Conservation (phyloP, 2,888 invertebrate genomes). For the Gibbula magus region DNA sequence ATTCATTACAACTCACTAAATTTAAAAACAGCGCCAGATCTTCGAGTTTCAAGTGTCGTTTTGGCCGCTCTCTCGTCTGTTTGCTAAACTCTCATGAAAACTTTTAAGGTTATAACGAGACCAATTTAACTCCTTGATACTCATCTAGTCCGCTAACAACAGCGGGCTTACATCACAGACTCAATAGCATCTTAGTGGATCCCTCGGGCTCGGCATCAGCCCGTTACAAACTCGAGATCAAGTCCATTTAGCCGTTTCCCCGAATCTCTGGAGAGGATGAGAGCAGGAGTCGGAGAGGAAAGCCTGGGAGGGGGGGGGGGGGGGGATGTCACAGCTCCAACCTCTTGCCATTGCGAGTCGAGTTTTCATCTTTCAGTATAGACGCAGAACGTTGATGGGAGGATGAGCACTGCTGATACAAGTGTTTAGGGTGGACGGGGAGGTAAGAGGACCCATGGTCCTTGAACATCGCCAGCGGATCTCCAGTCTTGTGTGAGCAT, state of each 20-base stretch:
- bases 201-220: background rate
- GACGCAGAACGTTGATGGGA: conserved; percentile 7
- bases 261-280: background rate
- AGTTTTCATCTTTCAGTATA: background rate
- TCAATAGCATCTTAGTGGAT: conserved; percentile 14
- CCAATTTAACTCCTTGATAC: conserved; percentile 26
- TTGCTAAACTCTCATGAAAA: conserved; percentile 27
- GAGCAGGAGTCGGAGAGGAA: background rate
- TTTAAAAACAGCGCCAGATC: conserved; percentile 18
- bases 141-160: conserved; percentile 15
- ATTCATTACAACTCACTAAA: conserved; percentile 18
- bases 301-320: background rate
- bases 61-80: conserved; percentile 25
- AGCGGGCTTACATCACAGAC: conserved; percentile 10
- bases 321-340: background rate
- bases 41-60: conserved; percentile 20
- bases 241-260: conserved; percentile 1
- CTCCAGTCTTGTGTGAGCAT: background rate
- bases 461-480: background rate
- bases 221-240: background rate
- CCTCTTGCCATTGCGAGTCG: background rate
- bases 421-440: conserved; percentile 16
- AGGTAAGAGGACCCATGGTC: background rate
- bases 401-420: background rate
- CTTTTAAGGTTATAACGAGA: conserved; percentile 25